These are phyloP conservation scores for Barnardius zonarius DNA, from an alignment of 2,113 vertebrate species.

Conservation along the genomic window DNA sequence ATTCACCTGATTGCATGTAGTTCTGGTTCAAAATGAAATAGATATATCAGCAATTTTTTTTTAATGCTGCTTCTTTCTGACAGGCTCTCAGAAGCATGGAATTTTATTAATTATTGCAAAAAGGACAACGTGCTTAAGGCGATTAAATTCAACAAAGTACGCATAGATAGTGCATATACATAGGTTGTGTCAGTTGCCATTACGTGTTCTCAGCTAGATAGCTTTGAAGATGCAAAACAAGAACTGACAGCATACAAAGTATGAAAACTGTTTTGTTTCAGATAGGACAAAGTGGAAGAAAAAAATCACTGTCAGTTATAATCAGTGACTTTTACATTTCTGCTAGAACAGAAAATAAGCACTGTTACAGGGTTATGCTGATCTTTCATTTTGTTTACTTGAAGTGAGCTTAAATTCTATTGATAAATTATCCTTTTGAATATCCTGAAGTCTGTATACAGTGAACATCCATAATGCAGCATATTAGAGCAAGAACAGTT, in stretches of 20 bases:
- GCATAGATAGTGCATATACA: background rate
- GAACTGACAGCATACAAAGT: background rate
- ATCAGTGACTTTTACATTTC: background rate
- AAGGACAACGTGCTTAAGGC: background rate
- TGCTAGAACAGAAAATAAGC: background rate
- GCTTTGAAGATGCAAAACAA: background rate
- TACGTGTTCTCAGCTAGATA: background rate
- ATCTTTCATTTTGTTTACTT: conserved; percentile 8
- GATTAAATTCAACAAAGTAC: background rate
- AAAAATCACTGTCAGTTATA: background rate
- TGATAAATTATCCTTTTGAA: conserved; percentile 14
- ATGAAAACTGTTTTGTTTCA: conserved; percentile 17
- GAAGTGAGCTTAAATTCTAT: background rate
- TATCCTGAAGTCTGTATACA: background rate
- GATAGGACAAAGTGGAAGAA: background rate
- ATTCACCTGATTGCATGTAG: background rate
- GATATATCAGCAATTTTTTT: background rate
- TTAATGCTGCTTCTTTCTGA: background rate
- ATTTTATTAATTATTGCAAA: background rate
- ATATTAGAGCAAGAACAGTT: background rate
- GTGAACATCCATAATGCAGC: background rate
- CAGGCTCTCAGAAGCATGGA: background rate
- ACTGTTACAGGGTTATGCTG: background rate
- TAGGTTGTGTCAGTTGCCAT: background rate
- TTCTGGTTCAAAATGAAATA: background rate